phyloP scores from a whole-genome alignment of 1,140 invertebrate species.

The Hyposmocoma kahamanoa region DNA sequence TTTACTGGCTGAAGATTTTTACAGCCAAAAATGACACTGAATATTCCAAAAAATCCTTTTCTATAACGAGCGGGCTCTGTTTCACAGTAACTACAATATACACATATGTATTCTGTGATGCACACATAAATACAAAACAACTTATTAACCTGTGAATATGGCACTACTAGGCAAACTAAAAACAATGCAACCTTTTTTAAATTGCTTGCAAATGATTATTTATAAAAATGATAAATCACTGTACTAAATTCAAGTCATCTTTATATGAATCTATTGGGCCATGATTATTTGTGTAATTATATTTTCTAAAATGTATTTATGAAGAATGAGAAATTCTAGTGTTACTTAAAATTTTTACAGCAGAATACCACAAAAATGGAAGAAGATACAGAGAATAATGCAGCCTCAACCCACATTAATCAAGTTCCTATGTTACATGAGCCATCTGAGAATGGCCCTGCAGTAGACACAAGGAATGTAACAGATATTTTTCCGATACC shows the following conservation, averaged over 20 bases:
- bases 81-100: too few relatives aligned
- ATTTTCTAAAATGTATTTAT: slow-evolving; percentile 10
- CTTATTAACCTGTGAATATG: too few relatives aligned
- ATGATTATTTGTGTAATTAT: slow-evolving; percentile 20
- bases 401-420: neutral
- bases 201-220: too few relatives aligned
- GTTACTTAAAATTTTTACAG: slow-evolving; percentile 8
- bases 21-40: too few relatives aligned
- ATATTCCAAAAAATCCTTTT: too few relatives aligned
- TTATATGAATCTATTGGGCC: slow-evolving; percentile 27
- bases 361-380: neutral
- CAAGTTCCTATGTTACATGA: neutral
- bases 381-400: neutral
- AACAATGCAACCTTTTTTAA: too few relatives aligned
- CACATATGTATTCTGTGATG: too few relatives aligned
- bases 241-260: slow-evolving; percentile 2
- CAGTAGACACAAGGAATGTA: neutral
- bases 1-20: too few relatives aligned
- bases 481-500: neutral
- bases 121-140: too few relatives aligned
- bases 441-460: neutral
- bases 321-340: slow-evolving; percentile 12
- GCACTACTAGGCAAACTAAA: too few relatives aligned
- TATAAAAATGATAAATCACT: too few relatives aligned
- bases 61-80: too few relatives aligned